Conservation (phyloP, 2,888 invertebrate genomes). For the Netelia melanura region DNA sequence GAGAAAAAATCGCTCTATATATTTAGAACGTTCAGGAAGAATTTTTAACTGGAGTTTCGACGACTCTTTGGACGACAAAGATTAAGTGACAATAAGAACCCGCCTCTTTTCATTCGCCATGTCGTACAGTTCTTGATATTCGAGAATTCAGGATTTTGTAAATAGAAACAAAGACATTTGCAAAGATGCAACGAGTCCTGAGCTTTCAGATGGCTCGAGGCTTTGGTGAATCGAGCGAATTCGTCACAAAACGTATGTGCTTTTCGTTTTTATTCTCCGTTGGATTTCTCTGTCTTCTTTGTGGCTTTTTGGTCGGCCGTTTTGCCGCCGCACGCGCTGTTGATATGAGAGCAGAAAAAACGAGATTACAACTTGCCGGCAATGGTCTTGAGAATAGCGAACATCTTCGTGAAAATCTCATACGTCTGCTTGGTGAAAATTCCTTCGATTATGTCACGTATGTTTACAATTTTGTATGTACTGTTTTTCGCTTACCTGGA, state of each 20-base stretch:
- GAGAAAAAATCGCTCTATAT: too few species aligned
- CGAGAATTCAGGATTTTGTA: neutral
- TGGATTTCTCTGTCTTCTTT: constrained; percentile 85
- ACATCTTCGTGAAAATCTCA: constrained; percentile 73
- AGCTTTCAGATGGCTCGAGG: constrained; percentile 85
- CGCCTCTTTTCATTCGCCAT: too few species aligned
- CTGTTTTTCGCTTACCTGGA: neutral
- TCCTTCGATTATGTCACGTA: constrained; percentile 70
- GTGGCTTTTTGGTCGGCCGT: constrained; percentile 85
- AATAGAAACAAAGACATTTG: neutral
- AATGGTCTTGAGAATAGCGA: constrained; percentile 78
- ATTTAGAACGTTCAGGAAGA: too few species aligned
- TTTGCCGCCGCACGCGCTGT: constrained; percentile 83
- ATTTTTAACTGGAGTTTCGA: too few species aligned
- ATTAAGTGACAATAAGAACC: too few species aligned
- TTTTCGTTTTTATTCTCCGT: constrained; percentile 85
- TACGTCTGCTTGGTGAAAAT: constrained; percentile 71
- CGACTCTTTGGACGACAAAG: too few species aligned
- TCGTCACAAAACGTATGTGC: constrained; percentile 85
- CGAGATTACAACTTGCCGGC: constrained; percentile 75
- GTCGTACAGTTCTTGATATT: too few species aligned
- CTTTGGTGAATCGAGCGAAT: constrained; percentile 83
- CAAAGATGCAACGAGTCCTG: constrained; percentile 84
- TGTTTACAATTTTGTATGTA: constrained; percentile 35
- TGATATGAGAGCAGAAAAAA: constrained; percentile 78